Base-by-base conservation (phyloP, 2,797 vertebrate genomes). In the Pseudocheirus occidentalis region DNA sequence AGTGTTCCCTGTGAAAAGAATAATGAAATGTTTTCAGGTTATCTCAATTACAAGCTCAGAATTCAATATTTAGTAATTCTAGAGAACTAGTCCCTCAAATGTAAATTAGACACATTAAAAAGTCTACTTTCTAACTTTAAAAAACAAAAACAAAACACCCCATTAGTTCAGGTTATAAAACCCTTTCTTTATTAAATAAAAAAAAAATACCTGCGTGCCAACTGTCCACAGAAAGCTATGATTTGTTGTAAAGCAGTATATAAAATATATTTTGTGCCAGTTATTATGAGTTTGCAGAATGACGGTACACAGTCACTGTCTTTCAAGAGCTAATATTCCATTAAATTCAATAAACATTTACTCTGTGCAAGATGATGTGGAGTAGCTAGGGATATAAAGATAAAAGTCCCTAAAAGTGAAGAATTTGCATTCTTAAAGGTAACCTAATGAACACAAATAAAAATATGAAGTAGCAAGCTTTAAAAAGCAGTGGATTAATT, bases 1-100 rank as follows among this genome's bases (percentile, higher is more conserved):
- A 99, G 98, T 0, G 99, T 99, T 81, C 99, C 99, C 99, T 99
- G 94, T 54, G 96, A 95, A 66, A 40, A 91, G 24, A 73, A 95
- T 46, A 96, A 96, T 62, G 66, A 97, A 93, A 95, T 90, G 66
- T 16, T 95, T 50, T 34, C 90, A 0, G 5, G 92, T 93, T 89
- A 87, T 1, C 29, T 96, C 58, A 97, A 94, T 31, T 53, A 28
- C 54, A 96, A 56, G 46, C 62, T 92, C 95, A 96, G 94, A 94
- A 66, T 53, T 31, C 29, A 92, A 95, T 18, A 95, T 21, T 95
- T 0, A 81, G 59, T 21, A 94, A 96, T 18, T 97, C 62, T 53
- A 96, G 9, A 24, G 96, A 46, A 90, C 94, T 81, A 9, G 0
- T 21, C 91, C 90, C 28, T 94, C 93, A 6, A 91, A 96, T 7